These are phyloP conservation scores for Halotydeus destructor DNA, from an alignment of 1,140 invertebrate species.

Conservation along the genomic window DNA sequence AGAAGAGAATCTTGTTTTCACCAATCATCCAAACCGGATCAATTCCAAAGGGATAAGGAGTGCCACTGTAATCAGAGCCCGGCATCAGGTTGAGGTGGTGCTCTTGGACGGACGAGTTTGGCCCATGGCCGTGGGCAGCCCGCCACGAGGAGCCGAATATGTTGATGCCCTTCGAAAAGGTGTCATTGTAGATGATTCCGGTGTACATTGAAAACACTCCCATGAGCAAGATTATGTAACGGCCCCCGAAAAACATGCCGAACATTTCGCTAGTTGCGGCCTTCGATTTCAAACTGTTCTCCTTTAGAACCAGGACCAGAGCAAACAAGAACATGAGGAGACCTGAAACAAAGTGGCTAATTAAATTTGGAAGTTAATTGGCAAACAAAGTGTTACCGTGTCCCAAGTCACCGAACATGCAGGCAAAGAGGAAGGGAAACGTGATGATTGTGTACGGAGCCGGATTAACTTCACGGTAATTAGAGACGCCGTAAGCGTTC, in stretches of 20 bases:
- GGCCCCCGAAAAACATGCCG: conserved; percentile 28
- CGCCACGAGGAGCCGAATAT: conserved; percentile 26
- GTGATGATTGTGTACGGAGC: conserved; percentile 81
- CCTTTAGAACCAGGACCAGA: conserved; percentile 38
- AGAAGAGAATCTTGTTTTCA: conserved; percentile 84
- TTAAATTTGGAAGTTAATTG: conserved; percentile 94
- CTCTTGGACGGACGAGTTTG: neutral
- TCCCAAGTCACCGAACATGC: conserved; percentile 69
- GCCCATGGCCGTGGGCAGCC: conserved; percentile 8
- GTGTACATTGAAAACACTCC: conserved; percentile 29
- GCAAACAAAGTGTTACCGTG: conserved; percentile 14
- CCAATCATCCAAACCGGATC: conserved; percentile 41
- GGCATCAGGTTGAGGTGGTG: conserved; percentile 6
- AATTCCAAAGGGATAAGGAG: conserved; percentile 24
- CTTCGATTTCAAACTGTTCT: conserved; percentile 20
- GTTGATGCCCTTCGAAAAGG: conserved; percentile 29
- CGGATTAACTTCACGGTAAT: conserved; percentile 85
- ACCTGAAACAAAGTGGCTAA: conserved; percentile 86
- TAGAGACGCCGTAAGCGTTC: conserved; percentile 82
- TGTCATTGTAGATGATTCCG: conserved; percentile 28
- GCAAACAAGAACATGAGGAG: conserved; percentile 52
- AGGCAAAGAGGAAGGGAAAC: conserved; percentile 84
- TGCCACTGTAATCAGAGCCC: conserved; percentile 19
- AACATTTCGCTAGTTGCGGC: conserved; percentile 24
- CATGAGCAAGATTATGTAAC: conserved; percentile 30